Percentiles rank a stretch among this genome's conserved stretches.
Evolutionary conservation across 2,888 invertebrate species (phyloP).

Genomic region (Phaonia tiefii): DNA sequence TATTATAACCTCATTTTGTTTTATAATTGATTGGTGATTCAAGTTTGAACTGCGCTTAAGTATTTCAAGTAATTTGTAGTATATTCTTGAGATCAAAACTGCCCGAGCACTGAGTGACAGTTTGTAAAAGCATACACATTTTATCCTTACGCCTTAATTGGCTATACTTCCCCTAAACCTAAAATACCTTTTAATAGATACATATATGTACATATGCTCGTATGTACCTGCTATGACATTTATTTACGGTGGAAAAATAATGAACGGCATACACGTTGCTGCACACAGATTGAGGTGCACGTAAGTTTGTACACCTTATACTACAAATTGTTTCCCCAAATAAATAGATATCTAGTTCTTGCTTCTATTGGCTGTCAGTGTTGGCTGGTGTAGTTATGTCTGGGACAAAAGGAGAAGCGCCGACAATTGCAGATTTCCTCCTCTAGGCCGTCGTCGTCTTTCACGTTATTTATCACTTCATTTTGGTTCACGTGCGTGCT

Average conservation of each 20-base stretch:
- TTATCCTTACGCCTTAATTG: not conserved
- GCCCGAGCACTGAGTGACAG: too few relatives aligned
- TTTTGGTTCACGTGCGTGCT: conserved; percentile 61
- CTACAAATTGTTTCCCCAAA: conserved; percentile 13
- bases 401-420: not conserved
- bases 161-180: conserved; percentile 12
- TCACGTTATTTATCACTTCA: conserved; percentile 55
- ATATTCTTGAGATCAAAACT: too few relatives aligned
- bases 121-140: too few relatives aligned
- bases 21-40: too few relatives aligned
- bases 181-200: conserved; percentile 15
- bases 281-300: not conserved
- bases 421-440: not conserved
- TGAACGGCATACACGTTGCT: conserved; percentile 16
- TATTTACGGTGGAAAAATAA: conserved; percentile 26
- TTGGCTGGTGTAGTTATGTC: not conserved
- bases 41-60: too few relatives aligned
- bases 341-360: conserved; percentile 12
- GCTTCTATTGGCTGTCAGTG: conserved; percentile 37
- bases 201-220: not conserved
- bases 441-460: not conserved
- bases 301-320: too few relatives aligned
- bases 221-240: conserved; percentile 14
- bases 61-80: too few relatives aligned
- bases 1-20: too few relatives aligned